These are phyloP conservation scores for Epistrophe grossulariae DNA, from an alignment of 2,888 invertebrate genomes.

Conservation along the genomic window DNA sequence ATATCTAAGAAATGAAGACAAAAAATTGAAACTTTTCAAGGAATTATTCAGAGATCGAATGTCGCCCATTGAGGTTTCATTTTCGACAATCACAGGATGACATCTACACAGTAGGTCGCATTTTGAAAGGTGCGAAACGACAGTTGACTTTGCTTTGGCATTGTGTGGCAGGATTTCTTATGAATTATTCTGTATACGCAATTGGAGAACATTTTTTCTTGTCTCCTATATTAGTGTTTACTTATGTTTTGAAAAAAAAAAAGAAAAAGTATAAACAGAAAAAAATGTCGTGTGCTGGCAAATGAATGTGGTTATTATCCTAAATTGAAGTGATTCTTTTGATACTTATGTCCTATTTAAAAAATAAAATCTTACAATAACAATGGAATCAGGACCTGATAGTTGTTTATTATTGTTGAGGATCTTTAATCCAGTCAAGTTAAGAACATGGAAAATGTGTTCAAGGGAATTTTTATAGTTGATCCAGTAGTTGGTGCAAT, in stretches of 20 bases:
- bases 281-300: constrained; percentile 73
- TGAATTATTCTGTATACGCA: constrained; percentile 24
- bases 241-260: constrained; percentile 29
- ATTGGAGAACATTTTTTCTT: constrained; percentile 43
- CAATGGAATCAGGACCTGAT: constrained; percentile 63
- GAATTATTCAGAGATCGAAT: constrained; percentile 66
- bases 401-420: constrained; percentile 60
- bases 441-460: not conserved
- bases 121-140: constrained; percentile 72
- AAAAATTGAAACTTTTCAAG: constrained; percentile 67
- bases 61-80: constrained; percentile 70
- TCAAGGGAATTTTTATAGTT: not conserved
- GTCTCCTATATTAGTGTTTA: constrained; percentile 51
- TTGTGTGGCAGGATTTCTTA: constrained; percentile 43
- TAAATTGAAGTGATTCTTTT: constrained; percentile 70
- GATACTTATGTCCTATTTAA: constrained; percentile 72
- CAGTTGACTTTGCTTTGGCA: constrained; percentile 70
- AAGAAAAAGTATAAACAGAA: constrained; percentile 41
- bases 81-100: constrained; percentile 60
- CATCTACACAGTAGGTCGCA: constrained; percentile 75
- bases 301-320: constrained; percentile 67
- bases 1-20: constrained; percentile 57
- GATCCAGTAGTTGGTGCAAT: not conserved
- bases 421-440: constrained; percentile 57
- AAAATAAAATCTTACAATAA: constrained; percentile 65